Percentiles rank a stretch among this genome's conserved stretches.
Evolutionary conservation across 2,113 vertebrate species (phyloP).

Genomic region (Cheirogaleus medius): DNA sequence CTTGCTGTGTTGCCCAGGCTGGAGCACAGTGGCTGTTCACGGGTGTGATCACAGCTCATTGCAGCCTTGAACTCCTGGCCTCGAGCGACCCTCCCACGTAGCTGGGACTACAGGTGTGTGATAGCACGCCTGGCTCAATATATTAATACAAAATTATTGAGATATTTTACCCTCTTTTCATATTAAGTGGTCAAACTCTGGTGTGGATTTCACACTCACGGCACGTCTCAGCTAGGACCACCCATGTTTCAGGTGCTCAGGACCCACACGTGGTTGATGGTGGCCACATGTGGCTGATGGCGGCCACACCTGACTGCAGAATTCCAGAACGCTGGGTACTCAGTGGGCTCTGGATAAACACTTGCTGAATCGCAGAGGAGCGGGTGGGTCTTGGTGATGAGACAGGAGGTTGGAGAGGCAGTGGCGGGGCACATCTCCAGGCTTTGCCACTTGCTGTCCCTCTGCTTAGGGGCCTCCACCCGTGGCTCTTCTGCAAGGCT

Average conservation of each 20-base stretch:
- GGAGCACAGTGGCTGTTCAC: neutral
- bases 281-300: neutral
- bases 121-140: neutral
- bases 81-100: neutral
- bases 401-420: rapidly evolving
- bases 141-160: neutral
- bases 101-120: neutral
- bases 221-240: neutral
- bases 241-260: neutral
- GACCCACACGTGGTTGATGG: neutral
- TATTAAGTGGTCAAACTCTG: neutral
- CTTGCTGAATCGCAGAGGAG: rapidly evolving
- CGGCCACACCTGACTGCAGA: neutral
- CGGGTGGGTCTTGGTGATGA: rapidly evolving
- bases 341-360: neutral
- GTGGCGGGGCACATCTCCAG: rapidly evolving
- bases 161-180: neutral
- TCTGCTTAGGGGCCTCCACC: neutral
- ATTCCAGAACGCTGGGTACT: neutral
- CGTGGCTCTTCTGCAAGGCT: neutral
- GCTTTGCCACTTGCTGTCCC: no score
- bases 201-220: neutral
- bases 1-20: neutral
- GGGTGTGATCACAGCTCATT: neutral
- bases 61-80: neutral